Evolutionary conservation across 2,797 vertebrate genomes (phyloP).

Genomic region (Halcyon chelicuti): DNA sequence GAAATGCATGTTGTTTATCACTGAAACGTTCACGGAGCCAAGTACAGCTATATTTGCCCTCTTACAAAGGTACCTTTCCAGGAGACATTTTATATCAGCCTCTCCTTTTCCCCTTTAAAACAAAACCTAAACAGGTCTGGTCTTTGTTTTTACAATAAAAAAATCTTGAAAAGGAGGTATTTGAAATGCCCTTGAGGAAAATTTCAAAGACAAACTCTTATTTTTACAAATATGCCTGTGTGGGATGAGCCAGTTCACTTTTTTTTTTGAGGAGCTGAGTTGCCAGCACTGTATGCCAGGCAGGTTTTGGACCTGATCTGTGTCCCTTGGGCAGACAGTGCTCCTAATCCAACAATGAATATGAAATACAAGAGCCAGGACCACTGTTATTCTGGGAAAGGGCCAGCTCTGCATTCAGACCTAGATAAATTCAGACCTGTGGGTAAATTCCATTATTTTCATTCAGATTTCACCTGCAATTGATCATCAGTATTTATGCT

Average conservation of each 20-base stretch:
- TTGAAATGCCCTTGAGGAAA: neutral
- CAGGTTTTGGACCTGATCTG: neutral
- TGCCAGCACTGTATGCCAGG: neutral
- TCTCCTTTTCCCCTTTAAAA: neutral
- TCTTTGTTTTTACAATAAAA: neutral
- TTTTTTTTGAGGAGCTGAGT: neutral
- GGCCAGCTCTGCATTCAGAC: neutral
- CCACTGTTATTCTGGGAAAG: neutral
- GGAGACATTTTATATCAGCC: rapidly evolving
- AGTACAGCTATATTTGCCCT: neutral
- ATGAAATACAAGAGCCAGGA: neutral
- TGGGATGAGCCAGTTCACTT: neutral
- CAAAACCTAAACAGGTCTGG: neutral
- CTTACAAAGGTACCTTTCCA: neutral
- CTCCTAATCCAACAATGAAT: neutral
- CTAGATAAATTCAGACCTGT: neutral
- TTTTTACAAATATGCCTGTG: neutral
- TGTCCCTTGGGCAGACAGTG: neutral
- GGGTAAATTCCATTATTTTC: neutral
- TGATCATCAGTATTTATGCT: neutral
- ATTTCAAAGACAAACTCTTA: neutral
- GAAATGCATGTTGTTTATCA: neutral
- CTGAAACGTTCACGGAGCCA: neutral
- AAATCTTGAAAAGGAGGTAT: neutral
- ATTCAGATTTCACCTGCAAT: neutral